These are phyloP conservation scores for Subacronicta megacephala DNA, from an alignment of 2,888 invertebrate species.

Conservation along the genomic window DNA sequence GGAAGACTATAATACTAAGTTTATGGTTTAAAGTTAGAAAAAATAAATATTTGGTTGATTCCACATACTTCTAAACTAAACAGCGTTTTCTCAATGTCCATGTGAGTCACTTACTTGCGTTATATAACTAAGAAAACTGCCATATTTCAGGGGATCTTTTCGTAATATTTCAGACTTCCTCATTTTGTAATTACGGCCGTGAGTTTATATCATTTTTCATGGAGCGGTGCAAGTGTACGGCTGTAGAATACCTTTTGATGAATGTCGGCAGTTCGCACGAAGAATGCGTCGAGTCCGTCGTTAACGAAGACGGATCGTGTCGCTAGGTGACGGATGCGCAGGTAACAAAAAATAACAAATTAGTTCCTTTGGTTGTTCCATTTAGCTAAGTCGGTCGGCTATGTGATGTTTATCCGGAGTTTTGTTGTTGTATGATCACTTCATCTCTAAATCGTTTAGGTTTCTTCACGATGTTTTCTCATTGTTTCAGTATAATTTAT, in stretches of 20 bases:
- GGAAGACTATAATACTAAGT: too few species aligned
- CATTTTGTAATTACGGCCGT: constrained; percentile 49
- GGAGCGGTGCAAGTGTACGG: constrained; percentile 57
- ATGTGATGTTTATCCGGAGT: neutral
- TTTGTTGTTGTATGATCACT: neutral
- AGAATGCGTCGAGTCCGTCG: constrained; percentile 62
- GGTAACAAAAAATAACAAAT: constrained; percentile 66
- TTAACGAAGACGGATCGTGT: constrained; percentile 80
- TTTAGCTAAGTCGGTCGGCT: constrained; percentile 4
- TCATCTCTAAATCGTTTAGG: neutral
- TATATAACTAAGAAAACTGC: constrained; percentile 1
- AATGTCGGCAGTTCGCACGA: constrained; percentile 70
- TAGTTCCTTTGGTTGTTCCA: constrained; percentile 46
- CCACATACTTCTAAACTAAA: too few species aligned
- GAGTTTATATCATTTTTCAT: constrained; percentile 69
- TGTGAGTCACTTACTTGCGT: too few species aligned
- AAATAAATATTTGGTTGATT: too few species aligned
- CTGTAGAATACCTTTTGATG: constrained; percentile 69
- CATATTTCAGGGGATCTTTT: constrained; percentile 13
- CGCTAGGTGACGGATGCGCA: constrained; percentile 72
- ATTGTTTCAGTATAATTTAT: too few species aligned
- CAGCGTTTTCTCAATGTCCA: too few species aligned
- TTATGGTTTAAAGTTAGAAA: too few species aligned
- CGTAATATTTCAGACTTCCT: constrained; percentile 2
- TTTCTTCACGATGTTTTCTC: too few species aligned